Evolutionary conservation across 2,888 invertebrate genomes (phyloP).

Genomic region (Magallana nippona): DNA sequence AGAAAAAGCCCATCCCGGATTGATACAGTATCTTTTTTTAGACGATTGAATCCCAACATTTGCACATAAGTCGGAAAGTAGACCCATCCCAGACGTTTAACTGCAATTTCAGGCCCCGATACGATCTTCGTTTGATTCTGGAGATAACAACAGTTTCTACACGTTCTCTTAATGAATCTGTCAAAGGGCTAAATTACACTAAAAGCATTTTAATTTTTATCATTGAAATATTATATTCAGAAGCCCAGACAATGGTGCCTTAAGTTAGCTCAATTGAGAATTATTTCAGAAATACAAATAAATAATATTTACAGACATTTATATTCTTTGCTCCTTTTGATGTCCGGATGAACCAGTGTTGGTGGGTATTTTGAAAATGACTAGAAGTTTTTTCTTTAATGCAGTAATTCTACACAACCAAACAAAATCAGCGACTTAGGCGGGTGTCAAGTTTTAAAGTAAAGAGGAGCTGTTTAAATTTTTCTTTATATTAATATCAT

Average conservation of each 20-base stretch:
- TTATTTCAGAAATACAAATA: not conserved
- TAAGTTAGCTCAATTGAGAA: not conserved
- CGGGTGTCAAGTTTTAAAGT: too few species aligned
- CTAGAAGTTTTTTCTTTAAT: slow-evolving; percentile 7
- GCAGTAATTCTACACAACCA: not conserved
- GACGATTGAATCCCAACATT: not conserved
- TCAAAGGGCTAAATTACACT: slow-evolving; percentile 7
- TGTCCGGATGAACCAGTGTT: not conserved
- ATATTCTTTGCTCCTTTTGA: not conserved
- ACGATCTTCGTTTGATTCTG: not conserved
- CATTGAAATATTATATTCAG: slow-evolving; percentile 1
- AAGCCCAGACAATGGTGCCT: not conserved
- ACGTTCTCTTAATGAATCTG: not conserved
- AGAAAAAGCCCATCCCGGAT: not conserved
- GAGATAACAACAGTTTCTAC: slow-evolving; percentile 17
- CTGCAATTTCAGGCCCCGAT: not conserved
- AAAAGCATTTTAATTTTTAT: slow-evolving; percentile 26
- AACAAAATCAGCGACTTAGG: not conserved
- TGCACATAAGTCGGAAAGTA: not conserved
- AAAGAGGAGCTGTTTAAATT: not conserved
- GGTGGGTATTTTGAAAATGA: not conserved
- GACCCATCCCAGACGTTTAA: slow-evolving; percentile 14
- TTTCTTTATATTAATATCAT: not conserved
- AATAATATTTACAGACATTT: slow-evolving; percentile 15
- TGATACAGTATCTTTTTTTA: not conserved